Evolutionary conservation across 1,140 invertebrate species (phyloP).

Genomic region (Drosophila leontia): DNA sequence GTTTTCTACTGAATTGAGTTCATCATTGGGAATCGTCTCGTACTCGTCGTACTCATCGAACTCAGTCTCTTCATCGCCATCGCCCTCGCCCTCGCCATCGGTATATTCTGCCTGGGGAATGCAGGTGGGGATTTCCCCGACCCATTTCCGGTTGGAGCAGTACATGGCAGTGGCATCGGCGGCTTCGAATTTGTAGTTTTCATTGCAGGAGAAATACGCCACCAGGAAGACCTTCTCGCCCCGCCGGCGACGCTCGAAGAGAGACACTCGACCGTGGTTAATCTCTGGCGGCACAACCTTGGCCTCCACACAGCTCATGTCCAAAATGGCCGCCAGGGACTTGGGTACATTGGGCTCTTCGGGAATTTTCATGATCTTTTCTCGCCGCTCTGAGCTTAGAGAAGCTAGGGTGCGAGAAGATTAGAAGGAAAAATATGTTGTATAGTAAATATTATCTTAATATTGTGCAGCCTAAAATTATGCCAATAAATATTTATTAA

Average conservation of each 20-base stretch:
- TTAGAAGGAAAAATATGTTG: neutral
- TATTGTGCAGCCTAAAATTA: neutral
- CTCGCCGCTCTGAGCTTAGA: constrained; percentile 36
- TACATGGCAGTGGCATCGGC: constrained; percentile 86
- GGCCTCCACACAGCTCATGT: constrained; percentile 72
- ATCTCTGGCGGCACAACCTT: constrained; percentile 72
- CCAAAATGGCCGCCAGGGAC: constrained; percentile 53
- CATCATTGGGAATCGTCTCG: constrained; percentile 40
- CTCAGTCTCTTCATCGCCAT: constrained; percentile 12
- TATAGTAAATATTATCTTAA: neutral
- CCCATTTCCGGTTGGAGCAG: constrained; percentile 86
- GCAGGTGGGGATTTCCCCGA: constrained; percentile 86
- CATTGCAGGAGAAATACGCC: constrained; percentile 86
- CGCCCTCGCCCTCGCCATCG: constrained; percentile 32
- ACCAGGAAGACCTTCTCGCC: constrained; percentile 86
- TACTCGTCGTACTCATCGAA: constrained; percentile 58
- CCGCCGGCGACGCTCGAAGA: constrained; percentile 68
- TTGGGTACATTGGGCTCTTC: constrained; percentile 62
- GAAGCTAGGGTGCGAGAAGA: neutral
- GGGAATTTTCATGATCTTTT: constrained; percentile 53
- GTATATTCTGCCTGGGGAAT: constrained; percentile 72
- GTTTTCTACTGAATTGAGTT: constrained; percentile 13
- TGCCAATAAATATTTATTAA: neutral
- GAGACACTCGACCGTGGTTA: constrained; percentile 62
- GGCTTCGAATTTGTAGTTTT: constrained; percentile 86